A percentile compares a stretch with the other conserved stretches of the same genome.
Evolutionary conservation across 1,140 invertebrate genomes (phyloP).

Genomic region (Drosophila sechellia): DNA sequence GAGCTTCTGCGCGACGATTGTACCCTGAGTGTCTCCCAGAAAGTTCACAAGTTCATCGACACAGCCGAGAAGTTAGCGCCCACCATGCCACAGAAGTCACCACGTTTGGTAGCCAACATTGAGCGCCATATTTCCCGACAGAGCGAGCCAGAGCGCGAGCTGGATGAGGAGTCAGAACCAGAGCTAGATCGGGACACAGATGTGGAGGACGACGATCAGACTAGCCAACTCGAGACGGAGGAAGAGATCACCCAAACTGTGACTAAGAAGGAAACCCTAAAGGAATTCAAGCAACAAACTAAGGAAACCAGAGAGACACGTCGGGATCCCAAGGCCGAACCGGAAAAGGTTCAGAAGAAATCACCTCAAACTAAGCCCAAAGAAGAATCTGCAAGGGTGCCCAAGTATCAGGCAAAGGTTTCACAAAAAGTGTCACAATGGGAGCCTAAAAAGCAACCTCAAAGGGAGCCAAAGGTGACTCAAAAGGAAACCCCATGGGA

Average conservation of each 20-base stretch:
- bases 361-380: slow-evolving; percentile 1
- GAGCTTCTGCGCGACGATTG: slow-evolving; percentile 86
- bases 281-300: slow-evolving; percentile 5
- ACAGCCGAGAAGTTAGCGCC: slow-evolving; percentile 86
- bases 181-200: slow-evolving; percentile 54
- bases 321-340: slow-evolving; percentile 16
- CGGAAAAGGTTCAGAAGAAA: not conserved
- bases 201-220: slow-evolving; percentile 2
- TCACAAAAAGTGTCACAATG: slow-evolving; percentile 10
- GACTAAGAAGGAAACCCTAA: slow-evolving; percentile 6
- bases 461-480: not conserved
- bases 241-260: slow-evolving; percentile 8
- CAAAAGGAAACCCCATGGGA: slow-evolving; percentile 1
- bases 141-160: slow-evolving; percentile 37
- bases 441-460: slow-evolving; percentile 22
- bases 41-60: slow-evolving; percentile 87
- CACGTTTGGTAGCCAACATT: slow-evolving; percentile 83
- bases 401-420: slow-evolving; percentile 9
- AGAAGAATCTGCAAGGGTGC: slow-evolving; percentile 7
- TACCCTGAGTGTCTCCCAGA: slow-evolving; percentile 87
- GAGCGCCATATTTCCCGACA: slow-evolving; percentile 85
- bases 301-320: slow-evolving; percentile 20
- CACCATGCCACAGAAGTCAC: slow-evolving; percentile 75
- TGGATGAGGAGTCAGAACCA: slow-evolving; percentile 48
- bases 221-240: slow-evolving; percentile 13